Evolutionary conservation across 35 echinoderm and acorn worm genomes (phyloP), one percentile per base, ranked within the genome.

Genomic region (Amphiura filiformis): DNA sequence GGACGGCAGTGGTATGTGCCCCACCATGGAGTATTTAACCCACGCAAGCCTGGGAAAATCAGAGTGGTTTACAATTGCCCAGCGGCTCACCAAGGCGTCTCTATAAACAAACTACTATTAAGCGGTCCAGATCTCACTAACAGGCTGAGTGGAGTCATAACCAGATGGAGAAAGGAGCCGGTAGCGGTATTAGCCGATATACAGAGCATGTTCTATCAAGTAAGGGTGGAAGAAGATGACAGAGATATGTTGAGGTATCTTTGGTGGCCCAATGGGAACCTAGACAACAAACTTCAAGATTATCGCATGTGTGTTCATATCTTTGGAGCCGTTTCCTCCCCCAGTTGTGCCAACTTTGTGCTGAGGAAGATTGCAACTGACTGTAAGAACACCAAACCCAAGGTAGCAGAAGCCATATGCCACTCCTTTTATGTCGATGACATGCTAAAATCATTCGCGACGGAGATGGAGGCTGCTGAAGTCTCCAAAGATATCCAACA

Each of bases 11-110:
- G 89, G 64, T 94, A 94, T 78, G 82, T 91, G 28, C 88, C 93
- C 64, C 88, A 94, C 75, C 93, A 94, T 47, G 88, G 78, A 3
- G 56, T 94, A 14, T 86, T 49, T 22, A 83, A 94, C 86, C 84
- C 93, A 1, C 34, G 83, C 13, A 94, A 83, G 57, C 86, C 86
- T 31, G 36, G 36, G 18, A 85, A 85, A 35, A 36, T 85, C 30
- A 23, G 39, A 17, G 41, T 82, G 14, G 81, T 82, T 13, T 86
- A 57, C 32, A 80, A 93, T 44, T 84, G 80, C 35, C 90, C 82
- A 4, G 88, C 92, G 17, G 39, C 23, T 22, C 88, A 82, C 35
- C 5, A 88, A 65, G 93, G 88, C 0, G 38, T 64, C 0, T 94
- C 93, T 0, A 35, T 95, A 26, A 94, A 94, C 31, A 44, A 78